Base-by-base conservation (phyloP, 2,888 invertebrate genomes). In the Serripes groenlandicus region DNA sequence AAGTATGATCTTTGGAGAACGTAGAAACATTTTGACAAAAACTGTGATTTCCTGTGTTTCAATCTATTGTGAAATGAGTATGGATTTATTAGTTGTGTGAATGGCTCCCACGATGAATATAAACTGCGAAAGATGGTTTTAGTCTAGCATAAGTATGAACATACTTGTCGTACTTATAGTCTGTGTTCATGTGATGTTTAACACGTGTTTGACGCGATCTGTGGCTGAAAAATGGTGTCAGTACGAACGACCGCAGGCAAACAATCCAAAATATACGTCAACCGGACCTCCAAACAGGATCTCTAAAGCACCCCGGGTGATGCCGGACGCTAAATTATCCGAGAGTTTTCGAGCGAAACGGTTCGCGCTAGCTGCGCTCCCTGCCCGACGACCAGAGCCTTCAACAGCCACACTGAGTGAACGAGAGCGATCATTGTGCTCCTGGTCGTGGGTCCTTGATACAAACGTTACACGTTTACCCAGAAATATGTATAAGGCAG, bases 371-470 rank as follows among this genome's bases (percentile, higher is more conserved):
- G 32, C 26, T 4, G 32, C 54, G 18, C 62, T 83, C 34, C 74
- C 83, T 15, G 21, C 11, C 18, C 76, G 69, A 49, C 23, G 30
- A 3, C 52, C 30, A 7, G 49, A 42, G 1, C 23, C 30, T 21
- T 60, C 69, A 15, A 58, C 64, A 30, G 26, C 69, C 64, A 77
- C n/a, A 26, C n/a, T n/a, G n/a, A 49, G 1, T 32, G 77, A 77
- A 3, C 56, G 62, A 30, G 75, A 62, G 15, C 32, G 82, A 18
- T 86, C 86, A 4, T 52, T 83, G 35, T 86, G 86, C 42, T 76
- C 86, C 5, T 86, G 83, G 86, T 18, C 7, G 5, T 54, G 42
- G n/a, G 74, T 76, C 3, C 11, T 21, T 3, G 83, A 86, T 58
- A 34, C 26, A 21, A 75, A 86, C 34, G 4, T 7, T 0, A 83